Percentiles rank a stretch among this genome's conserved stretches.
These are phyloP conservation scores for Chironomus riparius DNA, from an alignment of 2,888 invertebrate genomes.

Conservation along the genomic window DNA sequence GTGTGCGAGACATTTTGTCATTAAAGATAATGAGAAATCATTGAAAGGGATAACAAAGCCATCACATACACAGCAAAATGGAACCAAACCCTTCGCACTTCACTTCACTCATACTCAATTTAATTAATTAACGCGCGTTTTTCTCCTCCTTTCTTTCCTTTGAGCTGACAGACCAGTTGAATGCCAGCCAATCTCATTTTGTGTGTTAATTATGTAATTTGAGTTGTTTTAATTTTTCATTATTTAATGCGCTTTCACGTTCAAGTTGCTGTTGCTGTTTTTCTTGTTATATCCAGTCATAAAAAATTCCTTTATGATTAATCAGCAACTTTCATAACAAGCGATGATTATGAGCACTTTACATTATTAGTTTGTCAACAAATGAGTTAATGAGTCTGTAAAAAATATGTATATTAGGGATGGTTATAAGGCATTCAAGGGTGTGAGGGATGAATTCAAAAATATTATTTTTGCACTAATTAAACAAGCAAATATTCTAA, in stretches of 20 bases:
- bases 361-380: slow-evolving; percentile 5
- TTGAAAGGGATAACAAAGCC: neutral
- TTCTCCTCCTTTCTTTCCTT: neutral
- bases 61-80: neutral
- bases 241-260: neutral
- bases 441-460: neutral
- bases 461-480: neutral
- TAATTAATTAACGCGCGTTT: slow-evolving; percentile 24
- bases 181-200: neutral
- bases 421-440: neutral
- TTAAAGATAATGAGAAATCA: slow-evolving; percentile 21
- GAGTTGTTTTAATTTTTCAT: neutral
- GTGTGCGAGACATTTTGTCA: neutral
- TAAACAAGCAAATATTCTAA: neutral
- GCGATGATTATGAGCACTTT: slow-evolving; percentile 1
- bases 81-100: neutral
- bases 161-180: slow-evolving; percentile 14
- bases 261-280: neutral
- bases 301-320: neutral
- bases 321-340: slow-evolving; percentile 1
- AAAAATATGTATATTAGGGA: neutral
- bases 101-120: neutral
- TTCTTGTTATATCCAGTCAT: neutral
- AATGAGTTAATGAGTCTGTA: neutral
- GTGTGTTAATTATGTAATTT: slow-evolving; percentile 24